phyloP scores from a whole-genome alignment of 37 sponge, comb jelly and placozoan species.

The Theonella swinhoei region DNA sequence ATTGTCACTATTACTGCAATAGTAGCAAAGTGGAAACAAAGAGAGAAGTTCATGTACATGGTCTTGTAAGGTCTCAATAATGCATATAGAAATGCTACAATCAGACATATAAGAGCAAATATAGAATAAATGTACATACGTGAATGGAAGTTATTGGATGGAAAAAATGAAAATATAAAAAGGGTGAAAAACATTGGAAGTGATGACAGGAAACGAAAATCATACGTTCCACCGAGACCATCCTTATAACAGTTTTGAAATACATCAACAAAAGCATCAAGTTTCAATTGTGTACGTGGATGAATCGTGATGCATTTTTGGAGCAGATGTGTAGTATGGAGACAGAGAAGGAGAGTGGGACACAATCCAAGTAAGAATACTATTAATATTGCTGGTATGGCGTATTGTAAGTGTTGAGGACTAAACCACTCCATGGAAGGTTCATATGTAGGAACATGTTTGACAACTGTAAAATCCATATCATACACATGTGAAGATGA shows the following conservation, averaged over 20 bases:
- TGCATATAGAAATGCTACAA: background rate
- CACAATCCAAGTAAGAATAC: background rate
- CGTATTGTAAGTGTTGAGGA: background rate
- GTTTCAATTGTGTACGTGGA: background rate
- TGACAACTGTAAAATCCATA: background rate
- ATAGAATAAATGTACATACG: background rate
- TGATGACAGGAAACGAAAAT: background rate
- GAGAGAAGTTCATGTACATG: background rate
- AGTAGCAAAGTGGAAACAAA: background rate
- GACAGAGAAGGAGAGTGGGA: background rate
- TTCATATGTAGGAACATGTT: background rate
- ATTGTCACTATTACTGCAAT: background rate
- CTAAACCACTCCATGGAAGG: background rate
- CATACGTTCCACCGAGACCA: background rate
- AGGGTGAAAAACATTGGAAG: background rate
- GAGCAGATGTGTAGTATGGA: background rate
- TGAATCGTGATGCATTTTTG: background rate
- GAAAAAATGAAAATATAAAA: background rate
- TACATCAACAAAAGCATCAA: background rate
- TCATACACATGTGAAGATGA: background rate
- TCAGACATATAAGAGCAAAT: background rate
- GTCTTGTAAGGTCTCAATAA: background rate
- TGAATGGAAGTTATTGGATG: background rate
- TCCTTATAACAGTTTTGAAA: background rate
- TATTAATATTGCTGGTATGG: background rate